Conservation (phyloP, 2,113 vertebrate species). For the Merops nubicus region DNA sequence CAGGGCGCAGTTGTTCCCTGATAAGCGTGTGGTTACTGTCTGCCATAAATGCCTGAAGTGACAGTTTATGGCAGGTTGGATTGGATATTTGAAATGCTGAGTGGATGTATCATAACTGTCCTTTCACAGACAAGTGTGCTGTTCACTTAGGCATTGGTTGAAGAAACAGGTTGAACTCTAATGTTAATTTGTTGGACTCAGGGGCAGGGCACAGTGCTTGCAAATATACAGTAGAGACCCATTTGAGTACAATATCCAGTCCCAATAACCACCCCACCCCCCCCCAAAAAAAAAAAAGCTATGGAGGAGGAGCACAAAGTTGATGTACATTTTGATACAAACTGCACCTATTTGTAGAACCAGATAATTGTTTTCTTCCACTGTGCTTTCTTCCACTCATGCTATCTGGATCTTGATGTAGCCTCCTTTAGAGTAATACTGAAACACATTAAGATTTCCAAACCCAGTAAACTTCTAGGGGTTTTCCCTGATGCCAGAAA, state of each 20-base stretch:
- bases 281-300: background rate
- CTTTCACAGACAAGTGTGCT: background rate
- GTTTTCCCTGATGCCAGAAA: background rate
- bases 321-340: background rate
- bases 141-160: background rate
- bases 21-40: constrained; percentile 85
- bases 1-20: constrained; percentile 81
- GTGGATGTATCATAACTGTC: background rate
- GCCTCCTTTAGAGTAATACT: background rate
- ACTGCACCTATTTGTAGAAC: accelerated
- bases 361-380: background rate
- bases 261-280: background rate
- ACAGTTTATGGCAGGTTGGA: constrained; percentile 78
- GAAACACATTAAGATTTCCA: background rate
- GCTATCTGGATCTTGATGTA: background rate
- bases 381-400: accelerated
- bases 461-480: background rate
- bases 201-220: background rate
- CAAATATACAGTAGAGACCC: accelerated
- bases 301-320: background rate
- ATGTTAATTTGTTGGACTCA: background rate
- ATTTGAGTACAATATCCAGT: background rate
- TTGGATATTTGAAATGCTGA: constrained; percentile 58
- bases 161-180: background rate
- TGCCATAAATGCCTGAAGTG: constrained; percentile 85